These are phyloP conservation scores for Lepidurus packardi DNA, from an alignment of 1,140 invertebrate species.

Conservation along the genomic window DNA sequence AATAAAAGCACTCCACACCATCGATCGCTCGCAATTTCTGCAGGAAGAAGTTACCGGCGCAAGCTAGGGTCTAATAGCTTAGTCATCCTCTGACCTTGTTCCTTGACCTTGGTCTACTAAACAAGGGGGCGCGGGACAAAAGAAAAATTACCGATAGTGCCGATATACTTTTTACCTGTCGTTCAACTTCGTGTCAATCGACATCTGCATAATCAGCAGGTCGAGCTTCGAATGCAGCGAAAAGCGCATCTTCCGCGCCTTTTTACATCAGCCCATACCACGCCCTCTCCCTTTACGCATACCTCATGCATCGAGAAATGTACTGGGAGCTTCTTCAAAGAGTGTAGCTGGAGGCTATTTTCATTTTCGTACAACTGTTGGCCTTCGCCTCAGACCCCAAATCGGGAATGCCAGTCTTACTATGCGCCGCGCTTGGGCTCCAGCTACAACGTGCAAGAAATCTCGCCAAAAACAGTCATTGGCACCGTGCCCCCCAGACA, in stretches of 20 bases:
- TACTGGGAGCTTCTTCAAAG: constrained; percentile 1
- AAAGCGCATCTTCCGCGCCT: constrained; percentile 5
- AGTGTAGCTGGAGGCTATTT: constrained; percentile 9
- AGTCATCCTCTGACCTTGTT: neutral
- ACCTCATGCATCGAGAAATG: constrained; percentile 3
- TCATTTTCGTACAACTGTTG: neutral
- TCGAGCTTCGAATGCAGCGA: constrained; percentile 14
- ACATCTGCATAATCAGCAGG: constrained; percentile 15
- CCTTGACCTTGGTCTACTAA: neutral
- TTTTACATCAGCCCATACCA: constrained; percentile 2
- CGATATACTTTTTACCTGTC: neutral
- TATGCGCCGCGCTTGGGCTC: neutral
- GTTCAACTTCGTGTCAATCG: constrained; percentile 7
- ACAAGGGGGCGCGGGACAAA: neutral
- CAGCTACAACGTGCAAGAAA: neutral
- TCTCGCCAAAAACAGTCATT: constrained; percentile 3
- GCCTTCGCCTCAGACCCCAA: neutral
- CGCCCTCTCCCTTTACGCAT: neutral
- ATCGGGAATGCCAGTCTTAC: neutral
- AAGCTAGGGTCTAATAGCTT: neutral
- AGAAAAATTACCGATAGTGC: neutral
- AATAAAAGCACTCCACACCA: neutral
- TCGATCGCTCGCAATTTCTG: neutral
- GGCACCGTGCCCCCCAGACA: constrained; percentile 4
- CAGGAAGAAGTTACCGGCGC: neutral